Evolutionary conservation across 2,888 invertebrate genomes (phyloP), one percentile per base, ranked within the genome.

Genomic region (Melolontha melolontha): DNA sequence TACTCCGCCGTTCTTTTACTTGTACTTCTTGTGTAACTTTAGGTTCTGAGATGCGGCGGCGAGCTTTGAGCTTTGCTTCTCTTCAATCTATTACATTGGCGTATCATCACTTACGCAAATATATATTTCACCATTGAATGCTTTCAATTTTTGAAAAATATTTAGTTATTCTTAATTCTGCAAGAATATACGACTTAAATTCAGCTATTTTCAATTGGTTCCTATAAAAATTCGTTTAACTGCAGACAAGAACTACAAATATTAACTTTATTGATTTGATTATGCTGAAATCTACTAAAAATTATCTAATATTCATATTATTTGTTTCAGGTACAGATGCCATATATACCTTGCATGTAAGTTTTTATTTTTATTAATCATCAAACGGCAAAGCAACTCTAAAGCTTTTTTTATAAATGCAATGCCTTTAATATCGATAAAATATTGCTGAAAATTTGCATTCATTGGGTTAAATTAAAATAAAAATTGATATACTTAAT

Each of bases 1-100:
- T 49, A 62, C 34, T 47, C 16, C 14, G 47, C 16, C 47, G 59
- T 27, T 59, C 59, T 47, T 29, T 44, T 44, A 29, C 47, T 47
- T 62, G 59, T 47, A 44, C 47, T 62, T 47, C 47, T 47, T 34
- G 27, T 47, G 47, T 62, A 29, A 62, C 59, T 34, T 62, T 12
- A 34, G 10, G 44, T 50, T 50, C 64, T 40, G 29, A n/a, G 52
- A 52, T 34, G 57, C 40, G 55, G 73, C 72, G 72, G 71, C 63
- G 70, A 71, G 69, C 74, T 74, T 74, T 74, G 74, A 70, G 71
- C 67, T 69, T 70, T 68, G 42, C 63, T 44, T 44, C 44, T n/a
- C 17, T 12, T 16, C 54, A 17, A 40, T 11, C 16, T 54, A 40
- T 4, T 40, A 40, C 54, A 54, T 17, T 34, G 16, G 22, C n/a